Conservation (phyloP, 2,888 invertebrate genomes). For the Belgica antarctica region DNA sequence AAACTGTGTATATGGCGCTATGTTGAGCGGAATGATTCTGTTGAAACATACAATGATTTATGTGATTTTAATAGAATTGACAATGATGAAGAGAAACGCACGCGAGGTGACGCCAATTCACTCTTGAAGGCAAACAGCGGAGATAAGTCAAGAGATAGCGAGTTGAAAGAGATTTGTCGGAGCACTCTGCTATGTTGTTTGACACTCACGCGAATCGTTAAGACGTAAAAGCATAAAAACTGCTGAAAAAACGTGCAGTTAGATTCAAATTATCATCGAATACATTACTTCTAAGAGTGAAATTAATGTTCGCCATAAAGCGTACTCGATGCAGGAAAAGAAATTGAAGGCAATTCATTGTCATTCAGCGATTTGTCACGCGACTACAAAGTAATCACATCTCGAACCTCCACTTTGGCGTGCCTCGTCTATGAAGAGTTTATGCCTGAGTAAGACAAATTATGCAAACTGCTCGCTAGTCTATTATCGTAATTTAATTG, state of each 20-base stretch:
- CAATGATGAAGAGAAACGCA: not conserved
- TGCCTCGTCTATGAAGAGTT: not conserved
- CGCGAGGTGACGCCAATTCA: conserved; percentile 21
- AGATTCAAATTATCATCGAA: not conserved
- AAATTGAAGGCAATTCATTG: not conserved
- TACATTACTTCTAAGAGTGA: not conserved
- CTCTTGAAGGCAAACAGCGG: not conserved
- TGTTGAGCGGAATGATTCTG: not conserved
- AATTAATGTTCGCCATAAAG: conserved; percentile 1
- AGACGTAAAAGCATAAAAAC: not conserved
- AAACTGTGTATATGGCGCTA: conserved; percentile 12
- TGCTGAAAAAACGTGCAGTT: not conserved
- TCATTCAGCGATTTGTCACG: not conserved
- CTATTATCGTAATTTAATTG: not conserved
- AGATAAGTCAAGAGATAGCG: not conserved
- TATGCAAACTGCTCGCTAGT: not conserved
- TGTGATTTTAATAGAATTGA: conserved; percentile 24
- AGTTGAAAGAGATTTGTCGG: not conserved
- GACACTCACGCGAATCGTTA: conserved; percentile 18
- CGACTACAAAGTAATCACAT: not conserved
- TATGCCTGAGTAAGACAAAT: not conserved
- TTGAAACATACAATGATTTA: conserved; percentile 30
- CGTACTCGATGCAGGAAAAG: not conserved
- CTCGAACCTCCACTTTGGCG: too few species aligned
- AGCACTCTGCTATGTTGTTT: not conserved